Base-by-base conservation (phyloP, 1,140 invertebrate species). In the Drosophila neocordata region DNA sequence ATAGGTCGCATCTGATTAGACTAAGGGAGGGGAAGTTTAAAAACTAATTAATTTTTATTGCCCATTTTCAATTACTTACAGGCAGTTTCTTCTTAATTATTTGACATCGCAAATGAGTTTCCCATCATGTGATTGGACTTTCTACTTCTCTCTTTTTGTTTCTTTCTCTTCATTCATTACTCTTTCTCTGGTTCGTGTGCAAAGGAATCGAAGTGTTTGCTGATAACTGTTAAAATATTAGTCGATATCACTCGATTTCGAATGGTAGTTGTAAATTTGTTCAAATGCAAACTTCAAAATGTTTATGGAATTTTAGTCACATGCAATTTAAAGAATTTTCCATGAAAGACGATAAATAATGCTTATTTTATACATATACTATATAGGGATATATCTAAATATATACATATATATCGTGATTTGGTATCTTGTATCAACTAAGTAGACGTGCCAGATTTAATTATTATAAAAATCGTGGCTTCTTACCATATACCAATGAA, bases 371-470 rank as follows among this genome's bases (percentile, higher is more conserved):
- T 55, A 18, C 48, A 37, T 48, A 35, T 27, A 44, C 22, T 27
- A 55, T 13, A 4, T n/a, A 11, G 12, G 7, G n/a, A n/a, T n/a
- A n/a, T n/a, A n/a, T n/a, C n/a, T n/a, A n/a, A n/a, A n/a, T n/a
- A n/a, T n/a, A 35, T 59, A 35, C 27, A 20, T 41, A 72, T 59
- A 55, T 52, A 71, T 66, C 41, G 52, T 62, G 71, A 66, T 77
- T 65, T 68, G 44, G 53, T 63, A 22, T 13, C 18, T 18, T 55
- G 13, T 51, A n/a, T 20, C 34, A 22, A 55, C 35, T 65, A 74
- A 74, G 63, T 64, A 74, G 72, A 56, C 72, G 63, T 74, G 72
- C 51, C 71, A 57, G 66, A 80, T 66, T 80, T 73, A 58, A 69
- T 65, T 62, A 69, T 69, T 44, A 37, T 44, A 22, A 51, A 70